Conservation (phyloP, 2,888 invertebrate species). For the Sphaeridia pumilis region DNA sequence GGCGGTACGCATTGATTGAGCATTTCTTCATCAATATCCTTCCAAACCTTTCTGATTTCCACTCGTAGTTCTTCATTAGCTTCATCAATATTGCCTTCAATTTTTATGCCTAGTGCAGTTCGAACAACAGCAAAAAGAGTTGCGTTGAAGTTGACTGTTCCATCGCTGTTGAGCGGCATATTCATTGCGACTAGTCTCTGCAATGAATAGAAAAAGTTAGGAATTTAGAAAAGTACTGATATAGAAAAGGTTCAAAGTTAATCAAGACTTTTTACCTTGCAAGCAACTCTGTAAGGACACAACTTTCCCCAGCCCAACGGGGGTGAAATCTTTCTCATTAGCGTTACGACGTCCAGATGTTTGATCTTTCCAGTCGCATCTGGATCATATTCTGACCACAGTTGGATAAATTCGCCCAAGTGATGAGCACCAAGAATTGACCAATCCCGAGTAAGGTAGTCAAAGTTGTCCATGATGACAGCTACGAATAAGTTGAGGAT, state of each 20-base stretch:
- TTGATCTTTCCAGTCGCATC: constrained; percentile 52
- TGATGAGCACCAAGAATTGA: constrained; percentile 52
- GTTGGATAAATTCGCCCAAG: constrained; percentile 51
- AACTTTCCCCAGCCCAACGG: constrained; percentile 52
- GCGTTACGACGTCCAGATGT: constrained; percentile 51
- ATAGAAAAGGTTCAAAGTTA: not conserved
- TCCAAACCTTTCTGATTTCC: constrained; percentile 52
- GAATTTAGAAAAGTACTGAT: not conserved
- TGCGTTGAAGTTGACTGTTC: constrained; percentile 53
- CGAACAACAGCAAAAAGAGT: constrained; percentile 51
- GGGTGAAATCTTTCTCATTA: constrained; percentile 50
- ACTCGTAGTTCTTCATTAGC: constrained; percentile 49
- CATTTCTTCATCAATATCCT: constrained; percentile 21
- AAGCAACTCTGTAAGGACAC: constrained; percentile 51
- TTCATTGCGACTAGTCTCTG: constrained; percentile 52
- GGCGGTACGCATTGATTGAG: constrained; percentile 30
- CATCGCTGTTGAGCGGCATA: constrained; percentile 52
- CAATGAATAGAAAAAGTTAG: constrained; percentile 18
- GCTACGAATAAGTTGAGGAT: constrained; percentile 53
- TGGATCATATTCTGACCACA: constrained; percentile 54
- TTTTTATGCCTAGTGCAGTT: constrained; percentile 49
- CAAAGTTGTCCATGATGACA: constrained; percentile 54
- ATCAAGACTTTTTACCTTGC: constrained; percentile 43
- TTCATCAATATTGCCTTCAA: constrained; percentile 48
- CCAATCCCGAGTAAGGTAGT: constrained; percentile 53